These are phyloP conservation scores for Callimorpha dominula DNA, from an alignment of 2,888 invertebrate species.

Conservation along the genomic window DNA sequence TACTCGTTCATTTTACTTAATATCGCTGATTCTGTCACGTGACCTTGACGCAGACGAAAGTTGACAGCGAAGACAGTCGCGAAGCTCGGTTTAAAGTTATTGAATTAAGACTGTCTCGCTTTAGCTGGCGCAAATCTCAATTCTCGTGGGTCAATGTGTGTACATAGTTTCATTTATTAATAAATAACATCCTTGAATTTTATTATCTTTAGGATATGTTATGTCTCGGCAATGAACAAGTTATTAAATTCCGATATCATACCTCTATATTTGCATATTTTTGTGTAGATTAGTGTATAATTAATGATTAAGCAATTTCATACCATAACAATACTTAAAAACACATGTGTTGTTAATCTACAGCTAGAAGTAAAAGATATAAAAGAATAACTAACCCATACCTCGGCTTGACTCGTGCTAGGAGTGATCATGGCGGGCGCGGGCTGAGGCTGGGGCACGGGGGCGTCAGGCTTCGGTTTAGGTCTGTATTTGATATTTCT, in stretches of 20 bases:
- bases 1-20: no score
- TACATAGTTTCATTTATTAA: no score
- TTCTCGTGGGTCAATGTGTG: no score
- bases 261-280: background rate
- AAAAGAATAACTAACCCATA: constrained; percentile 57
- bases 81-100: no score
- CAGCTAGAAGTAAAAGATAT: constrained; percentile 19
- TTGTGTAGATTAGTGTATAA: background rate
- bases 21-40: no score
- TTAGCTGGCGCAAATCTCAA: no score
- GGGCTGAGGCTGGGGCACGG: constrained; percentile 49
- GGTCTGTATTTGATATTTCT: constrained; percentile 89
- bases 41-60: no score
- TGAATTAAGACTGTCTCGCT: no score
- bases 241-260: background rate
- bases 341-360: background rate
- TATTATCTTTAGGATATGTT: no score
- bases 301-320: background rate
- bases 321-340: constrained; percentile 9
- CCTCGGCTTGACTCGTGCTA: constrained; percentile 81
- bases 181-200: no score
- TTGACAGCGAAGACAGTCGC: no score
- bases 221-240: no score
- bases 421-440: constrained; percentile 65
- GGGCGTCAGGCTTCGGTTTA: constrained; percentile 69